Conservation (phyloP, 1,140 invertebrate species). For the Formica exsecta region DNA sequence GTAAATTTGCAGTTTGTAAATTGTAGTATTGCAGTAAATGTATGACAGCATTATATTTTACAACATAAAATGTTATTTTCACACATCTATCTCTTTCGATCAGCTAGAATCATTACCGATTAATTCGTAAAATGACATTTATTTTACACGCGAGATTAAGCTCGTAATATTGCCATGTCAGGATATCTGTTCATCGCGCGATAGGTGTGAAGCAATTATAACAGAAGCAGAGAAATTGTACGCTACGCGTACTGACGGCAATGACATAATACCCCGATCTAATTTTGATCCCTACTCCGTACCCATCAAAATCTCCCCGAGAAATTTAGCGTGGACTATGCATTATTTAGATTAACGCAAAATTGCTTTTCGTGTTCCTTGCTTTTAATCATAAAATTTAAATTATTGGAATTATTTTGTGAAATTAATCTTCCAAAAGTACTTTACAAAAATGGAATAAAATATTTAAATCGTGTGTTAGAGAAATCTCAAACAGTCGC, state of each 20-base stretch:
- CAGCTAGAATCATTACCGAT: slow-evolving; percentile 12
- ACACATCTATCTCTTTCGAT: not conserved
- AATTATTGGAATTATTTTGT: not conserved
- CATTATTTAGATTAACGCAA: slow-evolving; percentile 21
- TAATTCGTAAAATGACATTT: slow-evolving; percentile 51
- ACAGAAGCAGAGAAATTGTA: slow-evolving; percentile 39
- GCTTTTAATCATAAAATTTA: slow-evolving; percentile 1
- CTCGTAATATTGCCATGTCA: slow-evolving; percentile 25
- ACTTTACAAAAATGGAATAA: not conserved
- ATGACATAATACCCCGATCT: slow-evolving; percentile 32
- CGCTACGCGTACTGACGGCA: slow-evolving; percentile 34
- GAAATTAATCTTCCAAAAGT: not conserved
- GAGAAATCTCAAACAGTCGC: not conserved
- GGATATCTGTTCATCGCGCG: slow-evolving; percentile 28
- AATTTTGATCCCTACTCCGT: slow-evolving; percentile 12
- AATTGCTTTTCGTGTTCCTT: not conserved
- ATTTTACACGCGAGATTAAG: slow-evolving; percentile 37
- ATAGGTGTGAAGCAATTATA: slow-evolving; percentile 55
- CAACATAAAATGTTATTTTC: slow-evolving; percentile 12
- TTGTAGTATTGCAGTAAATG: not conserved
- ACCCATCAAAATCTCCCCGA: slow-evolving; percentile 38
- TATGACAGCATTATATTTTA: not conserved
- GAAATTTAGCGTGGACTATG: not conserved
- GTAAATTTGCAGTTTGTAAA: slow-evolving; percentile 12
- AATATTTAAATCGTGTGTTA: not conserved